Conservation (phyloP, 2,888 invertebrate species). For the Catocala fraxini region DNA sequence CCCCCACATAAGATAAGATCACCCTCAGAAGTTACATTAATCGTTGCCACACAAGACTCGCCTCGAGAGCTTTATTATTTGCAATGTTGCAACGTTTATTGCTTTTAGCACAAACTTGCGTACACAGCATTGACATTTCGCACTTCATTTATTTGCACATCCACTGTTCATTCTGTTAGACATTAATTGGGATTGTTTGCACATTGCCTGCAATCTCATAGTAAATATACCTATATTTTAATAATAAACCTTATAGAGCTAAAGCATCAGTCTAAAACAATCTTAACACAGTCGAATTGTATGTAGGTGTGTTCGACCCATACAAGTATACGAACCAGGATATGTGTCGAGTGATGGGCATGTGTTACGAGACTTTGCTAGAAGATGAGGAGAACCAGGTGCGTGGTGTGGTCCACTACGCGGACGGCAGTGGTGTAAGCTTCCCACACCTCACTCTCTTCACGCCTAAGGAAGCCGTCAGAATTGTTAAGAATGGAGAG, state of each 20-base stretch:
- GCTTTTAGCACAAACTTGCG: slow-evolving; percentile 21
- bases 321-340: slow-evolving; percentile 92
- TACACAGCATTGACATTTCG: slow-evolving; percentile 20
- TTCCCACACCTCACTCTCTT: slow-evolving; percentile 92
- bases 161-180: slow-evolving; percentile 5
- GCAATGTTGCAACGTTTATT: slow-evolving; percentile 21
- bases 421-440: slow-evolving; percentile 92
- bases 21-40: slow-evolving; percentile 1
- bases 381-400: slow-evolving; percentile 94
- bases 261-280: not conserved
- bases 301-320: slow-evolving; percentile 92
- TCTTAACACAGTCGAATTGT: slow-evolving; percentile 1
- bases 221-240: not conserved
- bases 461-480: slow-evolving; percentile 92
- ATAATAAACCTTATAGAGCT: too few species aligned
- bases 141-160: slow-evolving; percentile 34
- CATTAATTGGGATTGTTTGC: too few species aligned
- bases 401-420: slow-evolving; percentile 92
- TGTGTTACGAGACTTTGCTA: slow-evolving; percentile 92
- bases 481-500: slow-evolving; percentile 94
- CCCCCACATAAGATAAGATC: too few species aligned
- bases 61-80: slow-evolving; percentile 3
- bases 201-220: too few species aligned
- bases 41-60: slow-evolving; percentile 17
- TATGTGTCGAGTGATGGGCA: slow-evolving; percentile 92